A percentile compares a stretch with the other conserved stretches of the same genome.
Evolutionary conservation across 2,888 invertebrate species (phyloP).

Genomic region (Caenorhabditis drosophilae): DNA sequence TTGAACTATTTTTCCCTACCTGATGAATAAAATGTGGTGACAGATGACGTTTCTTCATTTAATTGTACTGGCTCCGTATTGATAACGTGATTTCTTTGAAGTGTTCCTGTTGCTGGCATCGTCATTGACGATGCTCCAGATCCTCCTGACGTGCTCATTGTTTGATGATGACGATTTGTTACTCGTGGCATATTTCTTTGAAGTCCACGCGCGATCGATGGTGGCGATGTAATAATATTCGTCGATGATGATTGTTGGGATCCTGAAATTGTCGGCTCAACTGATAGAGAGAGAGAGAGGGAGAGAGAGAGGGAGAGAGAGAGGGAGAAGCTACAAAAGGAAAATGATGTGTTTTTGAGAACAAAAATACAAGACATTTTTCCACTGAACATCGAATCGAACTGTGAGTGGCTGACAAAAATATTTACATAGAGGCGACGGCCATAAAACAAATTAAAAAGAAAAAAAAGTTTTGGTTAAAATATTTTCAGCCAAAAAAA

Average conservation of each 20-base stretch:
- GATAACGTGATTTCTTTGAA: no score
- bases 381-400: not conserved
- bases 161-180: no score
- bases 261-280: no score
- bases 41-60: conserved; percentile 50
- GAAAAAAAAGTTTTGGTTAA: not conserved
- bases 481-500: not conserved
- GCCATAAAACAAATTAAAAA: not conserved
- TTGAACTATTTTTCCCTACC: no score
- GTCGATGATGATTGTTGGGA: conserved; percentile 9
- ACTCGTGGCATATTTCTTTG: conserved; percentile 48
- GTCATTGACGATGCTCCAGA: no score
- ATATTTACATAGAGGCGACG: not conserved
- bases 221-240: conserved; percentile 12
- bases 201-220: conserved; percentile 29
- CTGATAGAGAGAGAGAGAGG: conserved; percentile 1
- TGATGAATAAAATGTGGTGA: conserved; percentile 46
- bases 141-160: no score
- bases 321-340: conserved; percentile 19
- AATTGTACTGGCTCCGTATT: conserved; percentile 38
- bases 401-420: not conserved
- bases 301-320: no score
- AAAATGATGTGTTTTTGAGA: not conserved
- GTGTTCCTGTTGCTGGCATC: conserved; percentile 20
- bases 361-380: not conserved